Evolutionary conservation across 64 coral and sea anemone species (phyloP).

Genomic region (Pocillopora damicornis): DNA sequence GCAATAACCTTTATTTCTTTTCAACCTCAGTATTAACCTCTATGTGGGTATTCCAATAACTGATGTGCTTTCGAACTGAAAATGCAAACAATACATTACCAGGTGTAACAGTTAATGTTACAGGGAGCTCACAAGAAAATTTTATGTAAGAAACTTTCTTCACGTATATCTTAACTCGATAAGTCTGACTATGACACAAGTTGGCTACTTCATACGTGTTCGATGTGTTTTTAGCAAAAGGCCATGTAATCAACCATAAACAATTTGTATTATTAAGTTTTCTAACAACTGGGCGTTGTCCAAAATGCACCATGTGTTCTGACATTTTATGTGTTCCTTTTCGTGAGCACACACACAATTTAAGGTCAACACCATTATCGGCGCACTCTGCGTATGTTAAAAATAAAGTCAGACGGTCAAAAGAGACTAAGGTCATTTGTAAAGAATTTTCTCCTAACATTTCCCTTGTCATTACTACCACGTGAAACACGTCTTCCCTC

Average conservation of each 20-base stretch:
- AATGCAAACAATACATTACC: slow-evolving; percentile 8
- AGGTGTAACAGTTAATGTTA: neutral
- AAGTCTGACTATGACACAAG: neutral
- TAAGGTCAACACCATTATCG: slow-evolving; percentile 46
- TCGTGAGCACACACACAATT: slow-evolving; percentile 69
- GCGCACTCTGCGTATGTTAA: slow-evolving; percentile 65
- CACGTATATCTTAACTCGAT: neutral
- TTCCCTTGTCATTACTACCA: slow-evolving; percentile 46
- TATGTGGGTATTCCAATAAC: slow-evolving; percentile 20
- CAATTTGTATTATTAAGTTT: neutral
- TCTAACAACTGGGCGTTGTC: neutral
- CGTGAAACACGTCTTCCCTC: slow-evolving; percentile 67
- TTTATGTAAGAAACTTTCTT: neutral
- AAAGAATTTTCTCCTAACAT: slow-evolving; percentile 32
- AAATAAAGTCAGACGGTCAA: slow-evolving; percentile 67
- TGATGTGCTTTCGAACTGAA: slow-evolving; percentile 20
- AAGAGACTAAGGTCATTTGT: slow-evolving; percentile 57
- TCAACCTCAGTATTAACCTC: neutral
- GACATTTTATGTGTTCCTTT: neutral
- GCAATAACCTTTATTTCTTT: slow-evolving; percentile 5
- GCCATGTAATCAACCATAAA: neutral
- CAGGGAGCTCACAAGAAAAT: slow-evolving; percentile 16
- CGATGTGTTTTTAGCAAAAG: neutral
- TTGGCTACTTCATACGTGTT: slow-evolving; percentile 14
- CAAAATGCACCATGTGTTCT: neutral